Evolutionary conservation across 2,888 invertebrate genomes (phyloP).

Genomic region (Cephus spinipes): DNA sequence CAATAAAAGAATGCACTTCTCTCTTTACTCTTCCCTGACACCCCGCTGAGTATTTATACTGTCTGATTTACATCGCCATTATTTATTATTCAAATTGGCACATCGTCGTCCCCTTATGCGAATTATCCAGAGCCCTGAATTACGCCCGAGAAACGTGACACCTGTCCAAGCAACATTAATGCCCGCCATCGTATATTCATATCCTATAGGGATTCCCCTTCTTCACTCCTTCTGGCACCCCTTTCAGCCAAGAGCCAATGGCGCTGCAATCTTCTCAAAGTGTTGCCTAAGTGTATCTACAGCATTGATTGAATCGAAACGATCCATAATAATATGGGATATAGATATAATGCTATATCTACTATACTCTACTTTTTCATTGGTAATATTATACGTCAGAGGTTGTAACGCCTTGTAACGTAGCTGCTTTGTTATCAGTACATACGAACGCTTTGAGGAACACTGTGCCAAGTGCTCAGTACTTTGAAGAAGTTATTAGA

Average conservation of each 20-base stretch:
- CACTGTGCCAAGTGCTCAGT: background rate
- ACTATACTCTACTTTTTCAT: background rate
- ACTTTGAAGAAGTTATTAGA: background rate
- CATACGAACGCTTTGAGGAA: background rate
- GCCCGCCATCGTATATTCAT: background rate
- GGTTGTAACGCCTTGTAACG: background rate
- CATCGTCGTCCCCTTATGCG: background rate
- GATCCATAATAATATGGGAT: background rate
- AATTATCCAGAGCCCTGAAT: background rate
- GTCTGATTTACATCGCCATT: background rate
- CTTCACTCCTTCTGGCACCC: background rate
- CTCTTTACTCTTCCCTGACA: background rate
- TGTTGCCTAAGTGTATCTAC: background rate
- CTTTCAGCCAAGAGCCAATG: background rate
- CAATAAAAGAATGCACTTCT: background rate
- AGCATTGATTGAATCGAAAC: background rate
- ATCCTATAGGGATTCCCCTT: background rate
- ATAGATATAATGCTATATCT: background rate
- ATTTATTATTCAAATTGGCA: background rate
- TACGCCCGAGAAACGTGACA: background rate
- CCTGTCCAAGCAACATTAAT: background rate
- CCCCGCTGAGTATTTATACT: background rate
- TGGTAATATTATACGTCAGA: background rate
- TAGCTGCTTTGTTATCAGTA: background rate
- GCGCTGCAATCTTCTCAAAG: background rate